Base-by-base conservation (phyloP, 2,888 invertebrate genomes). In the Gymnosoma rotundatum region DNA sequence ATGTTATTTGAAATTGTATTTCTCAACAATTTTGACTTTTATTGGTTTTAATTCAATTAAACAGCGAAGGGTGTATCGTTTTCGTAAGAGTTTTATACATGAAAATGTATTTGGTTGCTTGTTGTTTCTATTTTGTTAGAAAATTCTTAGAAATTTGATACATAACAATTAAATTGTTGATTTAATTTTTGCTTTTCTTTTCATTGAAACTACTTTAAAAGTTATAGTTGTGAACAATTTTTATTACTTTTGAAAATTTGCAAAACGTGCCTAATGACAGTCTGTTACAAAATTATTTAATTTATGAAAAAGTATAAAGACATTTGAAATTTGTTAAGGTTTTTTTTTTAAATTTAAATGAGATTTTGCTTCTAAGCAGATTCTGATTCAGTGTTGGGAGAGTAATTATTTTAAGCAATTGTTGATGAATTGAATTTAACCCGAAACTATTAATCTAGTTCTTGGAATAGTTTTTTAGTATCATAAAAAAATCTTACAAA, bases 31-130 rank as follows among this genome's bases (percentile, higher is more conserved):
- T 73, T 66, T 36, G 76, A 78, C 45, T 78, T 78, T 81, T 84
- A 81, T 84, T 84, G 12, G 60, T 60, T 60, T 74, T 78, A 81
- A 84, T 84, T 81, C 18, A 84, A 81, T 84, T 78, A 78, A 81
- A 14, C 9, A 25, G 4, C n/a, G 5, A 45, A 52, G 50, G 18
- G 21, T 32, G 38, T 7, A 9, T 25, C 12, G 12, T 2, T 21
- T 48, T 18, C 25, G 25, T 64, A 63, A 21, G 21, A 45, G 9
- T 21, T 63, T 25, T 21, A 36, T 45, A 56, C 9, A 45, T 74
- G 14, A 1, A 52, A 25, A n/a, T 20, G 14, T 45, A 2, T 42
- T 25, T 52, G 52, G 18, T 14, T 54, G 42, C 42, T 42, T 10
- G 42, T 12, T 45, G n/a, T 66, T 16, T 36, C 0, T 67, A 42